Percentiles rank a stretch among this genome's conserved stretches.
These are phyloP conservation scores for Poeciliopsis occidentalis DNA, from an alignment of 2,113 vertebrate species.

Conservation along the genomic window DNA sequence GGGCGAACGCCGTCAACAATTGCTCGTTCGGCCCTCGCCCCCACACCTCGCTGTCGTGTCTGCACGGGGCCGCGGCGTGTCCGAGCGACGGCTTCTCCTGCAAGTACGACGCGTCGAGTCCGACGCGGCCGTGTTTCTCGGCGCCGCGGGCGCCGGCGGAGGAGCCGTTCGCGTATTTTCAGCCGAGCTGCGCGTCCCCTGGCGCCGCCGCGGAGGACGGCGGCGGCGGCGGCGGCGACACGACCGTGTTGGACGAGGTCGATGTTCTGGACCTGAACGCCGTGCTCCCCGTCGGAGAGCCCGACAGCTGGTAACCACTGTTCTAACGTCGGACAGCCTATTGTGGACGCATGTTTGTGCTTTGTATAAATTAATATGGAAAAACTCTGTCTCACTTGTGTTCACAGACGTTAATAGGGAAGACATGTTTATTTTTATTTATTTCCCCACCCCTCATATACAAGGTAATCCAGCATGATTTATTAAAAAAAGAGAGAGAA, in stretches of 20 bases:
- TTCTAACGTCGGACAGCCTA: background rate
- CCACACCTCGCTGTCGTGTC: conserved; percentile 63
- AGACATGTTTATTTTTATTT: background rate
- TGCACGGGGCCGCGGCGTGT: conserved; percentile 44
- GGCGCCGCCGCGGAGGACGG: conserved; percentile 59
- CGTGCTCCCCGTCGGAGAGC: conserved; percentile 72
- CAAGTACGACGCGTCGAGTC: conserved; percentile 75
- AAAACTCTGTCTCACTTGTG: background rate
- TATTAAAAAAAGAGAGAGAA: background rate
- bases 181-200: conserved; percentile 73
- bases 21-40: conserved; percentile 69
- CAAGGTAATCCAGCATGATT: background rate
- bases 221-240: conserved; percentile 10
- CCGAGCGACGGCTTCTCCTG: conserved; percentile 50
- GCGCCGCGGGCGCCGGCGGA: conserved; percentile 68
- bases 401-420: background rate
- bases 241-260: conserved; percentile 87
- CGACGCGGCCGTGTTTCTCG: conserved; percentile 68
- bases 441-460: background rate
- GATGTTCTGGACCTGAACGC: conserved; percentile 87
- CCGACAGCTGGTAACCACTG: conserved; percentile 88
- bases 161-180: conserved; percentile 87
- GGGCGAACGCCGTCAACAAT: conserved; percentile 84
- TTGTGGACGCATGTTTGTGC: too few relatives aligned
- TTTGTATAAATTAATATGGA: background rate